Percentiles rank a stretch among this genome's conserved stretches.
These are phyloP conservation scores for Garra rufa DNA, from an alignment of 2,113 vertebrate genomes.

Conservation along the genomic window DNA sequence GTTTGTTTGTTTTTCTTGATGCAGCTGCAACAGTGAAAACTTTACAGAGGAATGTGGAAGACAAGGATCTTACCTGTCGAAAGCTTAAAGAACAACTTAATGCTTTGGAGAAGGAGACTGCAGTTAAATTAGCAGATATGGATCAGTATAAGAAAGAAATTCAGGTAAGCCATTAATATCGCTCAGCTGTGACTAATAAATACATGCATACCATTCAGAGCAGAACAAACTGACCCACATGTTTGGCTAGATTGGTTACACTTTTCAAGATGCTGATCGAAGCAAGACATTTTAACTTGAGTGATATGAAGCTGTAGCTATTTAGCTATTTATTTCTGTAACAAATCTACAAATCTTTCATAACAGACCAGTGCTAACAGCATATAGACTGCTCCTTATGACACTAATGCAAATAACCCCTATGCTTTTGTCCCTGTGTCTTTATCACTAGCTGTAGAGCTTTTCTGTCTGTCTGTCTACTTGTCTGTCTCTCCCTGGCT, in stretches of 20 bases:
- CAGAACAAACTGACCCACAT: not conserved
- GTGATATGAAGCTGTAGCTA: not conserved
- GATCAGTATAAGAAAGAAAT: slow-evolving; percentile 87
- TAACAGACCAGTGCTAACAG: not conserved
- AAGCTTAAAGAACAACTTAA: slow-evolving; percentile 88
- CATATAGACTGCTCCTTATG: slow-evolving; percentile 19
- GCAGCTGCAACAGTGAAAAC: slow-evolving; percentile 69
- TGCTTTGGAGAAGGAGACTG: slow-evolving; percentile 87
- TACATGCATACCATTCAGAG: slow-evolving; percentile 76
- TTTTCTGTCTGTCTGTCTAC: slow-evolving; percentile 60
- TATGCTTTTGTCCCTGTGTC: slow-evolving; percentile 59
- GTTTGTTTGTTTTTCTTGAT: not conserved
- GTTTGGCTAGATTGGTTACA: not conserved
- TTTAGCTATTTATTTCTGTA: slow-evolving; percentile 3
- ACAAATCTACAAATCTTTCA: not conserved
- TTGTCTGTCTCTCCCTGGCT: slow-evolving; percentile 75
- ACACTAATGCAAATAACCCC: slow-evolving; percentile 43
- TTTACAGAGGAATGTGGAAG: slow-evolving; percentile 77
- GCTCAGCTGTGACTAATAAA: slow-evolving; percentile 52
- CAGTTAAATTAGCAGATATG: slow-evolving; percentile 89
- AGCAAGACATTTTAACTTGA: not conserved
- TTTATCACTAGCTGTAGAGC: slow-evolving; percentile 54
- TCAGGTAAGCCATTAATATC: slow-evolving; percentile 76
- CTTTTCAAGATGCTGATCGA: not conserved
- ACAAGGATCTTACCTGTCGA: slow-evolving; percentile 85